Conservation (phyloP, 2,113 vertebrate genomes). For the Gnathonemus echidnorhynchus region DNA sequence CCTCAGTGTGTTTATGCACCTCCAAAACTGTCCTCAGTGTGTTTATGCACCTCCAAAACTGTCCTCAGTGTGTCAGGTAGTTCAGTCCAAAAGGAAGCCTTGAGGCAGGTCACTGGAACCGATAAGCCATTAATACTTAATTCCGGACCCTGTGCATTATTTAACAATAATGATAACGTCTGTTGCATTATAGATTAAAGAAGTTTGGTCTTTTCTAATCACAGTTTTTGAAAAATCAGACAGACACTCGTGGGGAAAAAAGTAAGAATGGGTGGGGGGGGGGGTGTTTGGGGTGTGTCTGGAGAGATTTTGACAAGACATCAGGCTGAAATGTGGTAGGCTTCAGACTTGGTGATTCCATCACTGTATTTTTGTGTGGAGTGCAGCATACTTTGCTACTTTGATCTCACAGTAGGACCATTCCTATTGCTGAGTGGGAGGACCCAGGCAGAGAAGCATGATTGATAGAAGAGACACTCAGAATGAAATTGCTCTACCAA, state of each 20-base stretch:
- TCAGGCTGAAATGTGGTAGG: not conserved
- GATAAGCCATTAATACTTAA: conserved; percentile 66
- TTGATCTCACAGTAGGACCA: conserved; percentile 1
- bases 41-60: not conserved
- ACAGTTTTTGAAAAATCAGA: conserved; percentile 40
- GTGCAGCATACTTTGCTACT: not conserved
- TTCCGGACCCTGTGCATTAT: conserved; percentile 62
- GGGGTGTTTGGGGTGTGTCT: not conserved
- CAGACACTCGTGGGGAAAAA: conserved; percentile 1
- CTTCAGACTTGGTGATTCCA: not conserved
- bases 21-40: not conserved
- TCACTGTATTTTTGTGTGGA: not conserved
- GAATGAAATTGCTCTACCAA: not conserved
- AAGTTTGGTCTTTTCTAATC: conserved; percentile 42
- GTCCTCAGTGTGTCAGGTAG: not conserved
- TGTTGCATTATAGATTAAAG: conserved; percentile 65
- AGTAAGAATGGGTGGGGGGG: not conserved
- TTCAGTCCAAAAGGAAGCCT: conserved; percentile 28
- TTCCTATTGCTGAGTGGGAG: not conserved
- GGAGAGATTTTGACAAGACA: not conserved
- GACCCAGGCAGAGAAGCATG: not conserved
- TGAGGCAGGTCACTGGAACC: conserved; percentile 54
- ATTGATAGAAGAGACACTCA: not conserved
- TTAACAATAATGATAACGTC: conserved; percentile 63
- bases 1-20: not conserved